Percentiles rank a stretch among this genome's conserved stretches.
phyloP scores from a whole-genome alignment of 1,140 invertebrate species.

The Hesperophylax magnus region DNA sequence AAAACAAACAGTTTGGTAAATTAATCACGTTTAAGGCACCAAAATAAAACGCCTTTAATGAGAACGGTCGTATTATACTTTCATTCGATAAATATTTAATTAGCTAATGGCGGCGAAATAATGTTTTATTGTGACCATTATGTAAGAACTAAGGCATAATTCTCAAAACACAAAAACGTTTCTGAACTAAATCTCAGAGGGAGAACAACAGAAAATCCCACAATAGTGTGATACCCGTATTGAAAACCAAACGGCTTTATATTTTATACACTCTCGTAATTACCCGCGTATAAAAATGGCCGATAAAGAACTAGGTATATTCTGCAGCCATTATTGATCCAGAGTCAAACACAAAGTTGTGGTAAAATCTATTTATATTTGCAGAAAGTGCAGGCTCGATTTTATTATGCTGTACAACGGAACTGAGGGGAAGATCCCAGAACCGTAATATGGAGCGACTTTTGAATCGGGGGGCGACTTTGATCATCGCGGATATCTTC shows the following conservation, averaged over 20 bases:
- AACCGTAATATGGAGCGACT: no score
- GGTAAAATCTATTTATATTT: no score
- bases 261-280: neutral
- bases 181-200: neutral
- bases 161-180: neutral
- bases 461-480: no score
- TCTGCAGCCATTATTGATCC: conserved; percentile 8
- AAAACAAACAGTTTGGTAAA: neutral
- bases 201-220: conserved; percentile 15
- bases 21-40: neutral
- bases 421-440: no score
- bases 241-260: neutral
- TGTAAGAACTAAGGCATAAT: neutral
- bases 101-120: conserved; percentile 11
- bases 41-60: conserved; percentile 11
- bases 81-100: conserved; percentile 27
- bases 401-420: no score
- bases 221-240: neutral
- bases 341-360: no score
- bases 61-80: neutral
- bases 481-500: no score
- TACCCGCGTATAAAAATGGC: neutral
- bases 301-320: neutral
- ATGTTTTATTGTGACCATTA: conserved; percentile 5
- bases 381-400: no score